Percentiles rank a stretch among this genome's conserved stretches.
These are phyloP conservation scores for Drosophila percnosoma DNA, from an alignment of 2,888 invertebrate genomes.

Conservation along the genomic window DNA sequence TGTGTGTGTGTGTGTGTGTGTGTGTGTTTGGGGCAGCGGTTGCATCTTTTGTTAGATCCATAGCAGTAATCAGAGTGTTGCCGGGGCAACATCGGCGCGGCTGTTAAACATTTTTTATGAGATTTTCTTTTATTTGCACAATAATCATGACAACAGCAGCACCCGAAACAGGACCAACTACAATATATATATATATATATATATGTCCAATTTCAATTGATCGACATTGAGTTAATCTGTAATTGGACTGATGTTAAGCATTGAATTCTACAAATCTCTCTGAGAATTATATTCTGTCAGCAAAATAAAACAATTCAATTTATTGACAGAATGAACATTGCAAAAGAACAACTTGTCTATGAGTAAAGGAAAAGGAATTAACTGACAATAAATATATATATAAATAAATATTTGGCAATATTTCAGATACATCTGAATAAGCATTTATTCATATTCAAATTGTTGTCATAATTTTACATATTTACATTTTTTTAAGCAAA, in stretches of 20 bases:
- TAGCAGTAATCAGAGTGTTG: conserved; percentile 57
- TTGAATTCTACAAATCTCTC: background rate
- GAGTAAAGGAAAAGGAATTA: background rate
- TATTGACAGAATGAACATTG: background rate
- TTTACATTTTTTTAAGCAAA: background rate
- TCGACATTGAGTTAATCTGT: conserved; percentile 32
- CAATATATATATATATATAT: background rate
- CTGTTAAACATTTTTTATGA: conserved; percentile 41
- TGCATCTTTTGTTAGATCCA: conserved; percentile 70
- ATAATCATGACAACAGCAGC: conserved; percentile 59
- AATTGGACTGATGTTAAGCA: background rate
- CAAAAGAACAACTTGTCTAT: background rate
- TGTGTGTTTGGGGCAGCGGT: conserved; percentile 39
- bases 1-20: background rate
- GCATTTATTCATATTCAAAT: background rate
- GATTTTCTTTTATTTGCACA: conserved; percentile 64
- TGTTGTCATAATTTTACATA: no score
- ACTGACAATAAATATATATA: background rate
- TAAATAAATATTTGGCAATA: background rate
- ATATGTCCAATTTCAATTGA: conserved; percentile 4
- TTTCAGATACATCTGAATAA: background rate
- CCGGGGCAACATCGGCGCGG: conserved; percentile 54
- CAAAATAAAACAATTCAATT: background rate
- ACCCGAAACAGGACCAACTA: conserved; percentile 5
- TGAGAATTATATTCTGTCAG: background rate